These are phyloP conservation scores for Dugesia japonica DNA, from an alignment of 2,888 invertebrate species.

Conservation along the genomic window DNA sequence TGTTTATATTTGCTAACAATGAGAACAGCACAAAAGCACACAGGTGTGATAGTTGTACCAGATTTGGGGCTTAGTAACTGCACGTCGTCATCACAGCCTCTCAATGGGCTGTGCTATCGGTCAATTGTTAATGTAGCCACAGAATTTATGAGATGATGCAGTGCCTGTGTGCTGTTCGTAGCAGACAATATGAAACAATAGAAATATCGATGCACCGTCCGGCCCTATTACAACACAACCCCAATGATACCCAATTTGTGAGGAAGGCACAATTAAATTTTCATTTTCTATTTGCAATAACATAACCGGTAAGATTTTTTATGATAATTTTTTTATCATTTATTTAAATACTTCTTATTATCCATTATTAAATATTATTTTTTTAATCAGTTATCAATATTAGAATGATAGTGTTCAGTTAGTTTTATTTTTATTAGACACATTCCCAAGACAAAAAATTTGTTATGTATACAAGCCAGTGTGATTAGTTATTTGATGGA, in stretches of 20 bases:
- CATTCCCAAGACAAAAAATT: not conserved
- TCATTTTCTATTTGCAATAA: slow-evolving; percentile 14
- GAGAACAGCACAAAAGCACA: slow-evolving; percentile 6
- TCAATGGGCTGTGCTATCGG: slow-evolving; percentile 11
- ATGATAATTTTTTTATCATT: not conserved
- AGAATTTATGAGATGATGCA: slow-evolving; percentile 16
- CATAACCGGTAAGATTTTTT: not conserved
- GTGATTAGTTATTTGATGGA: not conserved
- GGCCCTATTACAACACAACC: slow-evolving; percentile 20
- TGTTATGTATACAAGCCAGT: not conserved
- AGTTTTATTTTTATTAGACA: not conserved
- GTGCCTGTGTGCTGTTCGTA: slow-evolving; percentile 20
- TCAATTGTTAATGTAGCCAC: slow-evolving; percentile 7
- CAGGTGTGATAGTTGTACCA: slow-evolving; percentile 15
- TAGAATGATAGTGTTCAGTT: too few relatives aligned
- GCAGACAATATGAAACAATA: slow-evolving; percentile 20
- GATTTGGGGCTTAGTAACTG: slow-evolving; percentile 13
- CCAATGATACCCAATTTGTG: slow-evolving; percentile 20
- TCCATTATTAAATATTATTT: not conserved
- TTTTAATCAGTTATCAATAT: not conserved
- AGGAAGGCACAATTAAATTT: slow-evolving; percentile 13
- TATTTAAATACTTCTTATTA: not conserved
- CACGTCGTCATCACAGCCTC: slow-evolving; percentile 15
- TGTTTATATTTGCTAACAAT: slow-evolving; percentile 5
- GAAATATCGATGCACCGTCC: slow-evolving; percentile 16